Evolutionary conservation across 2,797 vertebrate species (phyloP).

Genomic region (Schizopygopsis malacanthus): DNA sequence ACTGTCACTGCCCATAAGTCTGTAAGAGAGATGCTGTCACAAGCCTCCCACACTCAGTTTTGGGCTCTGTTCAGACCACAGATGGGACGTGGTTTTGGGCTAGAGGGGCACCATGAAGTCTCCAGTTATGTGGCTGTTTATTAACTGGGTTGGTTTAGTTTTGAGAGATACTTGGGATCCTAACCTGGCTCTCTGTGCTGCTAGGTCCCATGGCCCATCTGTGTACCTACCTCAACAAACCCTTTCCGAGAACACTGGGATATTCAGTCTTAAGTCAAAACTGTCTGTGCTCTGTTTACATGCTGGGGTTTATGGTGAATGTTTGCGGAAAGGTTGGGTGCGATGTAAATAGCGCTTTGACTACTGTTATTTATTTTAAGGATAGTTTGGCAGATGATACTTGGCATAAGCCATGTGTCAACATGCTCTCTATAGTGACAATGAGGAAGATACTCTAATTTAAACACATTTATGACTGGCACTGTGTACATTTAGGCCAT

Average conservation of each 20-base stretch:
- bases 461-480: constrained; percentile 13
- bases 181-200: constrained; percentile 26
- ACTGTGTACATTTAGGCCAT: constrained; percentile 27
- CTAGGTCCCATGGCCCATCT: constrained; percentile 13
- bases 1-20: constrained; percentile 44
- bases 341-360: constrained; percentile 61
- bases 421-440: constrained; percentile 35
- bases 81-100: constrained; percentile 37
- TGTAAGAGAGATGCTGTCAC: constrained; percentile 18
- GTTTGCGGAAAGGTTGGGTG: constrained; percentile 65
- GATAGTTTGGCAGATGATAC: constrained; percentile 36
- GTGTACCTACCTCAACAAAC: constrained; percentile 38
- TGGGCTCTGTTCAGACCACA: constrained; percentile 33
- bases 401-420: constrained; percentile 15
- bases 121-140: constrained; percentile 50
- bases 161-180: constrained; percentile 35
- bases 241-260: constrained; percentile 34
- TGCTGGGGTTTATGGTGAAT: constrained; percentile 56
- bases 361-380: constrained; percentile 42
- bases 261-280: constrained; percentile 36
- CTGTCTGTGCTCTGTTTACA: constrained; percentile 37
- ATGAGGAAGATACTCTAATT: constrained; percentile 31
- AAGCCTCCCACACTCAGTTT: constrained; percentile 33
- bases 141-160: constrained; percentile 33
- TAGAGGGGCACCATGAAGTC: constrained; percentile 39